Evolutionary conservation across 2,888 invertebrate species (phyloP).

Genomic region (Cheilosia vulpina): DNA sequence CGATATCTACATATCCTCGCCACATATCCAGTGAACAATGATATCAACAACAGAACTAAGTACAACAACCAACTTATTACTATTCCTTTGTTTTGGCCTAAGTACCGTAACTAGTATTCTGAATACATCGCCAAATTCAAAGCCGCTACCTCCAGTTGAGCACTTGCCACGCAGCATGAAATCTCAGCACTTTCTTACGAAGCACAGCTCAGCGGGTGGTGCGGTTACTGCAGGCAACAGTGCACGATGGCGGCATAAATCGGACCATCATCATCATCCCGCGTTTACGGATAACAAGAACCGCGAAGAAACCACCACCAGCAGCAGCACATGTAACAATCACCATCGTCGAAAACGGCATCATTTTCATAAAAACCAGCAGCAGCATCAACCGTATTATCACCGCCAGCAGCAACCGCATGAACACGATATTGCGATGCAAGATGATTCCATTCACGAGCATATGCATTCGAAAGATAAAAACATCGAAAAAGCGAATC

Average conservation of each 20-base stretch:
- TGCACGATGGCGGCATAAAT: slow-evolving; percentile 42
- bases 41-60: slow-evolving; percentile 28
- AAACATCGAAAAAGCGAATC: slow-evolving; percentile 3
- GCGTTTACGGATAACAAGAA: slow-evolving; percentile 54
- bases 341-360: slow-evolving; percentile 63
- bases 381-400: slow-evolving; percentile 14
- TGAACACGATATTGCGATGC: slow-evolving; percentile 7
- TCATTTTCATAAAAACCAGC: slow-evolving; percentile 53
- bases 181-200: slow-evolving; percentile 35
- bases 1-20: slow-evolving; percentile 28
- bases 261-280: slow-evolving; percentile 53
- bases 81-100: slow-evolving; percentile 53
- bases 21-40: slow-evolving; percentile 50
- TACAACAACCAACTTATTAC: slow-evolving; percentile 32
- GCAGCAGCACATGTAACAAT: slow-evolving; percentile 24
- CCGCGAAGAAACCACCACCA: slow-evolving; percentile 16
- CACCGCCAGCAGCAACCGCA: slow-evolving; percentile 10
- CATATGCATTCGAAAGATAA: slow-evolving; percentile 8
- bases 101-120: slow-evolving; percentile 51
- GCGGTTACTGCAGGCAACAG: background rate
- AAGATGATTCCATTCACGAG: slow-evolving; percentile 12
- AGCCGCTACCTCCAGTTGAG: slow-evolving; percentile 26
- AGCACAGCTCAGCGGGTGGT: slow-evolving; percentile 30
- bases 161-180: slow-evolving; percentile 41
- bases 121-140: slow-evolving; percentile 31